phyloP scores from a whole-genome alignment of 2,888 invertebrate species.

The Anoplius nigerrimus region DNA sequence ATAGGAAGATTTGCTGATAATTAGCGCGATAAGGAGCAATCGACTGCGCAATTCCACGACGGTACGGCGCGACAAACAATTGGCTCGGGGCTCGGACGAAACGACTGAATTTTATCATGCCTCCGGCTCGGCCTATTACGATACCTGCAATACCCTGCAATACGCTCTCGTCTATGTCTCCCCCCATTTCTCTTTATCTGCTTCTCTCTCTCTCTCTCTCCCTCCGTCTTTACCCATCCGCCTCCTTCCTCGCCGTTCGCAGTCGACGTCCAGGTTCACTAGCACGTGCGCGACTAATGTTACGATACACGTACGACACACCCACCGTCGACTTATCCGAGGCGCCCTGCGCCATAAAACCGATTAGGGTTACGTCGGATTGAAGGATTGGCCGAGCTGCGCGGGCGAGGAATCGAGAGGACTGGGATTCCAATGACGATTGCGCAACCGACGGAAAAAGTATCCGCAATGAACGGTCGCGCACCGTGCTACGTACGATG shows the following conservation, averaged over 20 bases:
- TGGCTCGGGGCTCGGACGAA: slow-evolving; percentile 40
- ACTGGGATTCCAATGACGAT: no score
- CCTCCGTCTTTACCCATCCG: neutral
- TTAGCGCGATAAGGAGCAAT: slow-evolving; percentile 69
- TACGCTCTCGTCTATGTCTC: neutral
- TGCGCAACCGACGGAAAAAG: no score
- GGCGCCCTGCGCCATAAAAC: slow-evolving; percentile 64
- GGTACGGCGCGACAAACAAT: slow-evolving; percentile 52
- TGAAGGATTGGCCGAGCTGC: slow-evolving; percentile 36
- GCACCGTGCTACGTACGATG: no score
- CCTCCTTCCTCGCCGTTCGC: neutral
- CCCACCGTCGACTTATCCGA: slow-evolving; percentile 43
- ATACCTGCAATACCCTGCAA: slow-evolving; percentile 13
- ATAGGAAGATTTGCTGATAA: slow-evolving; percentile 73
- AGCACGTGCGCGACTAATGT: neutral
- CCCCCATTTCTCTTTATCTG: neutral
- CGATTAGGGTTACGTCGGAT: slow-evolving; percentile 58
- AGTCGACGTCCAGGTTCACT: neutral
- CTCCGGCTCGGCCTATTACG: slow-evolving; percentile 25
- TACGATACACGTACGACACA: slow-evolving; percentile 36
- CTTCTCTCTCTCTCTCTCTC: neutral
- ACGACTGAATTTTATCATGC: slow-evolving; percentile 56
- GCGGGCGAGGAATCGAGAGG: slow-evolving; percentile 23
- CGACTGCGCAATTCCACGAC: slow-evolving; percentile 59
- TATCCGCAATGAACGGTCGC: no score